Base-by-base conservation (phyloP, 1,140 invertebrate genomes). In the Caenorhabditis inopinata region DNA sequence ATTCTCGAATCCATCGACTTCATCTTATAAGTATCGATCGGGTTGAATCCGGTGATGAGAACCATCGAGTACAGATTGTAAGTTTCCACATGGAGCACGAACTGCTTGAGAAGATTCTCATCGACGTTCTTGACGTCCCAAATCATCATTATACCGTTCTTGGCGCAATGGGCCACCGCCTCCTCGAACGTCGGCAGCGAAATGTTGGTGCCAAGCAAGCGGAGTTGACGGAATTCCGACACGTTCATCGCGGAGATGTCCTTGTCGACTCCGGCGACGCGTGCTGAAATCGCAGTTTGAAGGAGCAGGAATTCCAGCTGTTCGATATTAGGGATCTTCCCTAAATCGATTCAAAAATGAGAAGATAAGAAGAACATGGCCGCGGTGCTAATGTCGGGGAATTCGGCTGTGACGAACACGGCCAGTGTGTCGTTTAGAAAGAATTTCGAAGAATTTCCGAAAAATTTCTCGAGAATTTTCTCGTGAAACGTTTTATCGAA, bases 121-220 rank as follows among this genome's bases (percentile, higher is more conserved):
- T 68, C 58, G n/a, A 68, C 58, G 38, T 68, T 68, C 58, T 68
- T 68, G 5, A 68, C 58, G 38, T 68, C 58, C 58, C 58, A 68
- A 38, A 68, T 68, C 58, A 68, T 68, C 32, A 42, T 38, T 1
- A 68, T 18, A 42, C 21, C n/a, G 23, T 68, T 68, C 16, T 29
- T n/a, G 3, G 38, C 58, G 9, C 58, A 68, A 9, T 68, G 32
- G 23, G 58, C 29, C 9, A 68, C 58, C 16, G 58, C 58, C 38
- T 68, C 58, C 21, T 68, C 58, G n/a, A 68, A 68, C 12, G 58
- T 68, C n/a, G 58, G 58, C 2, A 68, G 58, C 0, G 58, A 68
- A 25, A 68, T 16, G 58, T 68, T 68, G 14, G 58, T 68, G 1
- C 32, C 32, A 12, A n/a, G n/a, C 32, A 68, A 68, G 2, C 58